These are phyloP conservation scores for Drosophila birchii DNA, from an alignment of 2,888 invertebrate species.

Conservation along the genomic window DNA sequence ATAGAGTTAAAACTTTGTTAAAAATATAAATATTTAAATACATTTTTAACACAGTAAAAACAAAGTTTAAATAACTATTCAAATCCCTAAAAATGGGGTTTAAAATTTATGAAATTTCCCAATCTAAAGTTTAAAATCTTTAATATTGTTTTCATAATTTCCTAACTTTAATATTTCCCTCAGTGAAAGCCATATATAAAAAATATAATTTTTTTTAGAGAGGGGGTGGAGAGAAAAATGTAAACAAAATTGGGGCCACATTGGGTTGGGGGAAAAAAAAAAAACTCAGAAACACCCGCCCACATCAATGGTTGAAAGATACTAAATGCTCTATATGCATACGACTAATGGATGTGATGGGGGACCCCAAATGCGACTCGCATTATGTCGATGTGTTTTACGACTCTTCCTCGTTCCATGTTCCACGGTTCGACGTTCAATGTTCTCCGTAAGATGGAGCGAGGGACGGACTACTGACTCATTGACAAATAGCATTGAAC, in stretches of 20 bases:
- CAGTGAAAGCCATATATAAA: conserved; percentile 30
- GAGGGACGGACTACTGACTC: conserved; percentile 56
- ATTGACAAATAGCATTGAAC: conserved; percentile 78
- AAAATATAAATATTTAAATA: not conserved
- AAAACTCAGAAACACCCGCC: conserved; percentile 20
- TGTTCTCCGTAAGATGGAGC: conserved; percentile 1
- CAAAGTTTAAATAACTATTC: not conserved
- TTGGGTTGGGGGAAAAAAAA: conserved; percentile 24
- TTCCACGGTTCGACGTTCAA: not conserved
- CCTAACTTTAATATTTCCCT: not conserved
- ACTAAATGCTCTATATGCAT: conserved; percentile 41
- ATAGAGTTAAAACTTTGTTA: not conserved
- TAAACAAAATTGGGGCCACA: conserved; percentile 47
- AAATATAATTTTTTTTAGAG: conserved; percentile 7
- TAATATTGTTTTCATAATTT: not conserved
- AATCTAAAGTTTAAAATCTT: not conserved
- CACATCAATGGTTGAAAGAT: conserved; percentile 16
- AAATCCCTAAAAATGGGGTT: no score
- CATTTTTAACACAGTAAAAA: not conserved
- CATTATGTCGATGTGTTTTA: conserved; percentile 37
- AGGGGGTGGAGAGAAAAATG: conserved; percentile 17
- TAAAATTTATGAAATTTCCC: no score
- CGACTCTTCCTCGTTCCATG: conserved; percentile 34
- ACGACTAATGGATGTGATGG: conserved; percentile 56
- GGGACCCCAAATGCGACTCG: conserved; percentile 34